Conservation (phyloP, 2,888 invertebrate species). For the Tetrapedia diversipes region DNA sequence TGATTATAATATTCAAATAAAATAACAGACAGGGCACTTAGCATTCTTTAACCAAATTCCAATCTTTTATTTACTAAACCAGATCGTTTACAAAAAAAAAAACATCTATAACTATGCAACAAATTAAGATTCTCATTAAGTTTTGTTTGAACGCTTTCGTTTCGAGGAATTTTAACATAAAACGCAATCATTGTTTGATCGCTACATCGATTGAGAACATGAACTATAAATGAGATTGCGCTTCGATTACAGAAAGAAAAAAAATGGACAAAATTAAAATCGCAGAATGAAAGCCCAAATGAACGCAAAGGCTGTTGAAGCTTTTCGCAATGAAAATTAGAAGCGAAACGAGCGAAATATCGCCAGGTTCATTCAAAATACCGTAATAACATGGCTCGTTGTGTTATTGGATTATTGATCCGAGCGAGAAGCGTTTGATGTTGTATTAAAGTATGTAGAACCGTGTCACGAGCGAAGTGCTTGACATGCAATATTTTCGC, state of each 20-base stretch:
- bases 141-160: not conserved
- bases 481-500: conserved; percentile 5
- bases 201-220: too few species aligned
- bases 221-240: too few species aligned
- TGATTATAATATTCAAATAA: too few species aligned
- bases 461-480: conserved; percentile 7
- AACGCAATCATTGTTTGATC: not conserved
- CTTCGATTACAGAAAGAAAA: too few species aligned
- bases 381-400: conserved; percentile 2
- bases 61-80: too few species aligned
- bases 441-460: conserved; percentile 24
- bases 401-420: conserved; percentile 36
- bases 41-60: too few species aligned
- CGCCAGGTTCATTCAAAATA: not conserved
- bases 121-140: too few species aligned
- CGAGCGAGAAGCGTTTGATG: not conserved
- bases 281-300: not conserved
- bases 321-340: not conserved
- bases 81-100: too few species aligned
- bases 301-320: not conserved
- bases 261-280: not conserved
- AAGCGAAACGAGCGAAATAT: not conserved
- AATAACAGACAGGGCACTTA: too few species aligned
- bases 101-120: too few species aligned
- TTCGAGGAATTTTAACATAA: not conserved